Evolutionary conservation across 2,888 invertebrate species (phyloP), one percentile per base, ranked within the genome.

Genomic region (Lamellibrachia columna): DNA sequence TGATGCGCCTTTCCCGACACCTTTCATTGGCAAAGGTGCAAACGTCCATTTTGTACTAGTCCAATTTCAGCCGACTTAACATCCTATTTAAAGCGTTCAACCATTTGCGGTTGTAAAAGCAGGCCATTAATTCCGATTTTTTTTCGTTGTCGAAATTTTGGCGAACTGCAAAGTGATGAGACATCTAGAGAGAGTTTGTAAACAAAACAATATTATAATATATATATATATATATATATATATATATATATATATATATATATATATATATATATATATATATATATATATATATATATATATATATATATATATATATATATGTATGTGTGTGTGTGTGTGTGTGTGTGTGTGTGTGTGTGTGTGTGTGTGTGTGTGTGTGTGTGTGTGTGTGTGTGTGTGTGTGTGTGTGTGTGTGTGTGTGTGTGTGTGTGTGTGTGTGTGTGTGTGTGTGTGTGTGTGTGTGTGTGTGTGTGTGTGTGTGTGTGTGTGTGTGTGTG

Each of bases 51-150:
- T 75, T 75, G 75, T 75, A 75, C 75, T 75, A 75, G 15, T 75
- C 75, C 22, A 75, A 75, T 22, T 75, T 15, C n/a, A 75, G 15
- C 75, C 75, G 75, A 75, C 75, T 75, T 75, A 75, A 75, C 75
- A 75, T 75, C 75, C 75, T 75, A 75, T 75, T 75, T 75, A 75
- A 75, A n/a, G 75, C 22, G 75, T n/a, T 6, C 75, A 22, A 22
- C 75, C 75, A 75, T 75, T 75, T 75, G 75, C 22, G 75, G 75
- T 75, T 75, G 75, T 75, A 75, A 75, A 75, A 75, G 15, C 75
- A 75, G 75, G 75, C 75, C 75, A 75, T 75, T 75, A 75, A 75
- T 4, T 75, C 1, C 2, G 55, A 55, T 75, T 75, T 75, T 75
- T 22, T 75, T 75, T 22, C n/a, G 15, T 75, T 75, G 75, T 6